Evolutionary conservation across 2,797 vertebrate species (phyloP), one percentile per base, ranked within the genome.

Genomic region (Discoglossus pictus): DNA sequence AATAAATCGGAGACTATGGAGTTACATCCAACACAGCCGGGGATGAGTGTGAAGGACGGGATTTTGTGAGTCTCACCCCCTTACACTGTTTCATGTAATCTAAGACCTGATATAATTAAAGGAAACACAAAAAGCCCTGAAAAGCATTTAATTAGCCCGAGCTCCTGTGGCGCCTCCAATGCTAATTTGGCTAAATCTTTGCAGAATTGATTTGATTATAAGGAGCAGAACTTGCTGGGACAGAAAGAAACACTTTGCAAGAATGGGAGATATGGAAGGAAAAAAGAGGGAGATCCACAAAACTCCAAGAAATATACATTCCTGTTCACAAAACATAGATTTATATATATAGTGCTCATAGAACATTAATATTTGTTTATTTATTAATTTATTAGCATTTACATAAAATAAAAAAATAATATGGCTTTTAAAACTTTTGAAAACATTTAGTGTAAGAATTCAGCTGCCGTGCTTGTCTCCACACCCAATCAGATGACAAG

Each of bases 101-200:
- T 53, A 21, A 63, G 36, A 63, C 61, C 36, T 42, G 21, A 52
- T 43, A 48, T 63, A 53, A 63, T 63, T 63, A 63, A 34, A 34
- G 21, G 36, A 13, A 31, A 36, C 36, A 42, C 36, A 63, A 53
- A 63, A 48, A 31, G 23, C 36, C 31, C 11, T 52, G 44, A 53
- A 53, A 63, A 63, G 38, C 47, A 51, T 63, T 42, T 53, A 63
- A 63, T 63, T 63, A 63, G 15, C 23, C 18, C 46, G 23, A 27
- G 40, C 48, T 53, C 38, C 47, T 20, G 16, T 42, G 47, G 61
- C 23, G 61, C 61, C 61, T 63, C 18, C 3, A 34, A 63, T 53
- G 61, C 38, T 38, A 63, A 63, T 42, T 58, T 63, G 36, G 12
- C 61, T 52, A 63, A 63, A 31, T 42, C 61, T 52, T 52, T 24